A percentile compares a stretch with the other conserved stretches of the same genome.
Conservation (phyloP, 2,888 invertebrate species). For the Keiferia lycopersicella region DNA sequence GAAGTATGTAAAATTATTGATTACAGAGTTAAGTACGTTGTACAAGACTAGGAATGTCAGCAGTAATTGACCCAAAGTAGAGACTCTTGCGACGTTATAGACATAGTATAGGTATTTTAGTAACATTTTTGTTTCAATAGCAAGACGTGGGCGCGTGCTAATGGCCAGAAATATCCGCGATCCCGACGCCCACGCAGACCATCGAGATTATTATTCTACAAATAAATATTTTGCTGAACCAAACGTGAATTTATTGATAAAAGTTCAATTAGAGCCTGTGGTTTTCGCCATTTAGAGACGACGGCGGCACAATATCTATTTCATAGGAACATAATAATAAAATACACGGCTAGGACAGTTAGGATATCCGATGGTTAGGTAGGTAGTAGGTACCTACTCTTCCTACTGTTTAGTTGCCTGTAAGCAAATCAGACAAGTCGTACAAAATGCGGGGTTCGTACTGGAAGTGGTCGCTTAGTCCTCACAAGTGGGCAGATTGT, state of each 20-base stretch:
- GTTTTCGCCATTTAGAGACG: constrained; percentile 9
- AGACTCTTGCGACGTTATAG: constrained; percentile 63
- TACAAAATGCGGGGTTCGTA: constrained; percentile 19
- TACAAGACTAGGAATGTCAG: constrained; percentile 48
- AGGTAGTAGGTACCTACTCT: constrained; percentile 5
- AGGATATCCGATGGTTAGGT: no score
- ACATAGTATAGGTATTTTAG: no score
- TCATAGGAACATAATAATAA: no score
- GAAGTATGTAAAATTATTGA: no score
- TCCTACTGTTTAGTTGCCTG: background rate
- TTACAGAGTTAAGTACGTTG: background rate
- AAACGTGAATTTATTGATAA: constrained; percentile 35
- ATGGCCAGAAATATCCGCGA: constrained; percentile 72
- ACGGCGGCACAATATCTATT: no score
- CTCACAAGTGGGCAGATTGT: constrained; percentile 41
- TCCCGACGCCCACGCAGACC: constrained; percentile 64
- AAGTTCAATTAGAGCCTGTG: constrained; percentile 27
- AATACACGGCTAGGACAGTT: no score
- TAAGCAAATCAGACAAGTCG: constrained; percentile 5
- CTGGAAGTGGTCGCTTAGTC: constrained; percentile 38
- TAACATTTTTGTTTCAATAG: constrained; percentile 73
- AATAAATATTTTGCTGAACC: constrained; percentile 57
- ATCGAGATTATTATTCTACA: constrained; percentile 63
- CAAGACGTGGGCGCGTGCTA: constrained; percentile 70
- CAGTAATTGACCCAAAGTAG: constrained; percentile 55